Conservation (phyloP, 2,888 invertebrate genomes). For the Caenorhabditis panamensis region DNA sequence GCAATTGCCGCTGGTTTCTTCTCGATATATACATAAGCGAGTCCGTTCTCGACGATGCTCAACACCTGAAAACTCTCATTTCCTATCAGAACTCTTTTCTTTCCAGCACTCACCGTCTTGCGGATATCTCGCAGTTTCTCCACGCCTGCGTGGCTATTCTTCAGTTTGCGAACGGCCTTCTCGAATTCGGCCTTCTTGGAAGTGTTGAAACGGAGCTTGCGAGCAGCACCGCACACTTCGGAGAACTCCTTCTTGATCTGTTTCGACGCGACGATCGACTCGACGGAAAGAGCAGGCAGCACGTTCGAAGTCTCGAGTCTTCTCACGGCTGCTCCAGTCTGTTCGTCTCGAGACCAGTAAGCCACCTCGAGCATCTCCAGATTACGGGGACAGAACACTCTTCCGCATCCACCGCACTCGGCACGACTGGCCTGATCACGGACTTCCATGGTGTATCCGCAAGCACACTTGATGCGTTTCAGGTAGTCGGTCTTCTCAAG, state of each 20-base stretch:
- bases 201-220: conserved; percentile 43
- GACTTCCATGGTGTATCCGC: conserved; percentile 48
- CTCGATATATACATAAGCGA: conserved; percentile 58
- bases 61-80: conserved; percentile 21
- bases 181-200: conserved; percentile 55
- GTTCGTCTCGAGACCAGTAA: conserved; percentile 47
- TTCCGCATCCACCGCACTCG: conserved; percentile 63
- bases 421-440: conserved; percentile 41
- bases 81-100: not conserved
- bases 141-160: conserved; percentile 49
- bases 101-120: conserved; percentile 29
- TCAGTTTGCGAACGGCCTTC: conserved; percentile 56
- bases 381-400: conserved; percentile 62
- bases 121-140: conserved; percentile 52
- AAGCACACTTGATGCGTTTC: conserved; percentile 50
- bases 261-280: conserved; percentile 43
- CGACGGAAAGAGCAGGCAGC: conserved; percentile 31
- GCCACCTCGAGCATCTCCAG: conserved; percentile 45
- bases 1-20: conserved; percentile 39
- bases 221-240: conserved; percentile 58
- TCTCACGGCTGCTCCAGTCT: conserved; percentile 31
- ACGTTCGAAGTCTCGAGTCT: conserved; percentile 18
- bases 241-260: conserved; percentile 60
- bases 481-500: conserved; percentile 43
- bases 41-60: conserved; percentile 59